Evolutionary conservation across 2,113 vertebrate species (phyloP).

Genomic region (Hypocryptadius cinnamomeus): DNA sequence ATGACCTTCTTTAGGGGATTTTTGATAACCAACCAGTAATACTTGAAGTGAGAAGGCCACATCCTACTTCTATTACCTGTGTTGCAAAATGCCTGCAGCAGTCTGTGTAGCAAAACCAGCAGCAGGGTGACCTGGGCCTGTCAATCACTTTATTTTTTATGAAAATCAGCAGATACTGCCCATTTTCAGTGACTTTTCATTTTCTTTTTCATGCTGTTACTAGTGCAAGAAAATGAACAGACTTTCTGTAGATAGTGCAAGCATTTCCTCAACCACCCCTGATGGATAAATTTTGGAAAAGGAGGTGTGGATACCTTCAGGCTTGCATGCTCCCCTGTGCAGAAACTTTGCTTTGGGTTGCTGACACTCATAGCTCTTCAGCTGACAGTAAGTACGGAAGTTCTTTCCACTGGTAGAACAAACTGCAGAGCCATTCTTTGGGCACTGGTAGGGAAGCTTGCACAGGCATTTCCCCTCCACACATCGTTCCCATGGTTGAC

Average conservation of each 20-base stretch:
- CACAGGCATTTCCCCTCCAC: slow-evolving; percentile 68
- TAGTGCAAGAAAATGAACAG: background rate
- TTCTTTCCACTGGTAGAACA: slow-evolving; percentile 38
- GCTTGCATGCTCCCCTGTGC: slow-evolving; percentile 33
- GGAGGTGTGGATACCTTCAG: slow-evolving; percentile 44
- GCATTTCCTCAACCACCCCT: background rate
- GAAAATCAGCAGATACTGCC: background rate
- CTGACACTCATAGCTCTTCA: slow-evolving; percentile 74
- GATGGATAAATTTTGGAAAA: background rate
- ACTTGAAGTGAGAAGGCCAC: background rate
- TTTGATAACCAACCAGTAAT: background rate
- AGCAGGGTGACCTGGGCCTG: background rate
- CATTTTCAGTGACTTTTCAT: background rate
- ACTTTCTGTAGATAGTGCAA: background rate
- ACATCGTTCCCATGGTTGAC: slow-evolving; percentile 79
- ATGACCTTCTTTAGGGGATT: background rate
- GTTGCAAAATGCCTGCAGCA: background rate
- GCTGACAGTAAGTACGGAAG: slow-evolving; percentile 74
- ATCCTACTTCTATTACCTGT: background rate
- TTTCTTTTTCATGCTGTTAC: background rate
- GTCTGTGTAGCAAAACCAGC: background rate
- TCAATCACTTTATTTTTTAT: background rate
- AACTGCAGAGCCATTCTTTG: slow-evolving; percentile 40
- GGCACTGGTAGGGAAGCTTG: slow-evolving; percentile 83
- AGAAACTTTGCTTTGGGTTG: slow-evolving; percentile 50